Evolutionary conservation across 2,888 invertebrate genomes (phyloP).

Genomic region (Lamellibrachia satsuma): DNA sequence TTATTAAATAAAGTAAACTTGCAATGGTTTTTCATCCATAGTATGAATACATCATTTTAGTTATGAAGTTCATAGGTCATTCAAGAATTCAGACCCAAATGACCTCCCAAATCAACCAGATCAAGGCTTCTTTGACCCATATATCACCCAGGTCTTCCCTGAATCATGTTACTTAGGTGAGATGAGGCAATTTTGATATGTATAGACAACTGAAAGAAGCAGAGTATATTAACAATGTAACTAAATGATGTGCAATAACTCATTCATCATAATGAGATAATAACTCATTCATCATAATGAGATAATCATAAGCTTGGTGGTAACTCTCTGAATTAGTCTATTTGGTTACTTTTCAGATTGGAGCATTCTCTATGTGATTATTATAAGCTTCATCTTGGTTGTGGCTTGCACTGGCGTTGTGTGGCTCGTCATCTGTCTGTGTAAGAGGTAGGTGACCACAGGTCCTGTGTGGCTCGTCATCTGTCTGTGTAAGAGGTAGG

Average conservation of each 20-base stretch:
- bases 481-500: too few relatives aligned
- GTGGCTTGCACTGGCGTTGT: constrained; percentile 52
- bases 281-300: not conserved
- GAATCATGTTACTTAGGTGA: not conserved
- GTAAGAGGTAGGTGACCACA: constrained; percentile 32
- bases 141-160: not conserved
- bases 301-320: not conserved
- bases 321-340: not conserved
- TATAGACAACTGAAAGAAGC: too few relatives aligned
- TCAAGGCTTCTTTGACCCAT: too few relatives aligned
- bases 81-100: not conserved
- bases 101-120: too few relatives aligned
- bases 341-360: constrained; percentile 74
- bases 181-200: too few relatives aligned
- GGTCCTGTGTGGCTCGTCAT: not conserved
- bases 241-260: not conserved
- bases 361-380: constrained; percentile 91
- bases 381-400: constrained; percentile 67
- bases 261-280: not conserved
- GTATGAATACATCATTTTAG: not conserved
- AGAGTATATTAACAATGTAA: not conserved
- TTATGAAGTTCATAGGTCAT: not conserved
- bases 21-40: not conserved
- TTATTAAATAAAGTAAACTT: too few relatives aligned
- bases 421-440: constrained; percentile 37